Base-by-base conservation (phyloP, 2,888 invertebrate species). In the Drosophila meridiana region DNA sequence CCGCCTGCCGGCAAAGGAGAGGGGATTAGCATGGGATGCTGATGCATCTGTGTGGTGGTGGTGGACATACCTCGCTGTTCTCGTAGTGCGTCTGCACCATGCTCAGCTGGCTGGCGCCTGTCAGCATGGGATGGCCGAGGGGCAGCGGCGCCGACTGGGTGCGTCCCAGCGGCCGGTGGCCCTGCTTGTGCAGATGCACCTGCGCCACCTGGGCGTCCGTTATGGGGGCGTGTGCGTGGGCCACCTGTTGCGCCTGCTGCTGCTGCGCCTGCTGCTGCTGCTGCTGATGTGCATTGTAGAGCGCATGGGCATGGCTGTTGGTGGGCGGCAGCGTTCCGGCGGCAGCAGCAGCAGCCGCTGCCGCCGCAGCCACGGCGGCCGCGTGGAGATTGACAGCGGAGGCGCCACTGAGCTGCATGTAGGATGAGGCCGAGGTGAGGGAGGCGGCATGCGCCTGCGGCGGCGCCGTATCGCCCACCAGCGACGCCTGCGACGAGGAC, bases 91-190 rank as follows among this genome's bases (percentile, higher is more conserved):
- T 93, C 69, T 93, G 93, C 4, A 84, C 93, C 61, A 93, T 91
- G 64, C 91, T 92, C 42, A 93, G 78, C 64, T 92, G 91, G 13
- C 94, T 94, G 40, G 88, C 85, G 6, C 93, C 93, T 58, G 95
- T 94, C 64, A 98, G 95, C 95, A 97, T 96, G 32, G 98, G 97
- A 94, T 98, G 97, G 1, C 98, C 98, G 65, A 98, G 94, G 34
- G 97, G 97, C 83, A 98, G 94, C 1, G 98, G 98, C 4, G 98
- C 98, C 53, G 98, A 98, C 94, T 99, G 98, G 69, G 99, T 99
- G 91, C 99, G 96, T 69, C 98, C 98, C 85, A 98, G 94, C 40
- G 97, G 97, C 60, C 97, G 94, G 80, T 96, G 96, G 87, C 95
- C 95, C 92, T 95, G 94, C 94, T 96, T 96, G 94, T 94, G 94